Evolutionary conservation across 2,113 vertebrate genomes (phyloP), one percentile per base, ranked within the genome.

Genomic region (Kryptolebias marmoratus): DNA sequence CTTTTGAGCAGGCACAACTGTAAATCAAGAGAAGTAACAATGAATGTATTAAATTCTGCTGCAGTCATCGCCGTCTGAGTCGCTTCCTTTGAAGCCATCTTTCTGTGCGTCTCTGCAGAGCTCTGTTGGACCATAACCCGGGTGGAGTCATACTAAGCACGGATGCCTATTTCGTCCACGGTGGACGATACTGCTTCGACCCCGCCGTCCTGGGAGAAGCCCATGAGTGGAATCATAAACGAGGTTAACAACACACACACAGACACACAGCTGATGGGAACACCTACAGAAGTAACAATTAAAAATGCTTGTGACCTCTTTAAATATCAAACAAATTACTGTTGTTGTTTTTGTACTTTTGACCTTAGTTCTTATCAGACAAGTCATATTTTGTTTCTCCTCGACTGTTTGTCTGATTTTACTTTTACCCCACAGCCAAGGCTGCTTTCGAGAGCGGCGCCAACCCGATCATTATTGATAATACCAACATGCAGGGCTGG

Each of bases 401-500:
- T 62, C 27, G 45, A 13, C 14, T 72, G 14, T 69, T 14, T 79
- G 10, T 72, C 30, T 66, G 53, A 45, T 79, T 54, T 8, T 14
- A 64, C 63, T 47, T 63, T 73, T 31, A 36, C 68, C 48, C 14
- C 10, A 27, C 90, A 99, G 97, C 97, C 75, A 96, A 94, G 90
- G 95, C 96, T 87, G 96, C 95, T 1, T 97, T 98, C 94, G 94
- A 95, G 88, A 95, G 88, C 76, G 91, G 90, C n/a, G 54, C 90
- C 28, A 95, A 95, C 73, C 97, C 97, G 59, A 92, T 99, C 89
- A 96, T 99, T 87, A 97, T 99, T 86, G 98, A 99, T 91, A 99
- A 99, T 88, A 98, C 97, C 88, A 99, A 99, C 82, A 92, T 96
- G 91, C 96, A 98, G 83, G 93, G 94, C 56, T 99, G 98, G 98